Evolutionary conservation across 35 echinoderm and acorn worm genomes (phyloP).

Genomic region (Patiria miniata): DNA sequence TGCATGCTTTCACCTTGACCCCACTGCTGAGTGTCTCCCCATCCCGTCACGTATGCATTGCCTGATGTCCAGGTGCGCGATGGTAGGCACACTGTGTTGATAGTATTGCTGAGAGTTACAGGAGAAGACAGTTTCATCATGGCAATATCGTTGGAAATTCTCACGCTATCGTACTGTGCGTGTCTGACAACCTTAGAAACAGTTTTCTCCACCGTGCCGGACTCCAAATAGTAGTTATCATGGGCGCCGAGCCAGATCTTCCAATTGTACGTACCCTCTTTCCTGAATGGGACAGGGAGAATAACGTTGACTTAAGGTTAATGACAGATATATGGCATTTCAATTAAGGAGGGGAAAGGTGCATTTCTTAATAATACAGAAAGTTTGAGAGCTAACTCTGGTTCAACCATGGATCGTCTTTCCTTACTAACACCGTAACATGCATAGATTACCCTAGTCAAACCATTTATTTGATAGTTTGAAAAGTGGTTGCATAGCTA

Average conservation of each 20-base stretch:
- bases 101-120: constrained; percentile 4
- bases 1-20: not conserved
- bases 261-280: not conserved
- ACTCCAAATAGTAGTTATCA: not conserved
- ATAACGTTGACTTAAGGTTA: not conserved
- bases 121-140: constrained; percentile 1
- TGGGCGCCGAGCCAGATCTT: not conserved
- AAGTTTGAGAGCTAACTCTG: too few species aligned
- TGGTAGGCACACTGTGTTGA: constrained; percentile 33
- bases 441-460: too few species aligned
- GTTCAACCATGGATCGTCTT: too few species aligned
- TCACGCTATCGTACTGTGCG: not conserved
- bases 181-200: not conserved
- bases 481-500: too few species aligned
- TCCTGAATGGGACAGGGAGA: not conserved
- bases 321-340: too few species aligned
- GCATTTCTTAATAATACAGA: too few species aligned
- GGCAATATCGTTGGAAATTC: not conserved
- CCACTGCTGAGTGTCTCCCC: constrained; percentile 42
- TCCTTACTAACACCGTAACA: too few species aligned
- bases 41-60: constrained; percentile 24
- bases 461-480: too few species aligned
- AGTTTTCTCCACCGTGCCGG: not conserved
- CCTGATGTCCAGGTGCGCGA: not conserved
- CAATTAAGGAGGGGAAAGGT: too few species aligned